Base-by-base conservation (phyloP, 2,888 invertebrate genomes). In the Andricus curvator region DNA sequence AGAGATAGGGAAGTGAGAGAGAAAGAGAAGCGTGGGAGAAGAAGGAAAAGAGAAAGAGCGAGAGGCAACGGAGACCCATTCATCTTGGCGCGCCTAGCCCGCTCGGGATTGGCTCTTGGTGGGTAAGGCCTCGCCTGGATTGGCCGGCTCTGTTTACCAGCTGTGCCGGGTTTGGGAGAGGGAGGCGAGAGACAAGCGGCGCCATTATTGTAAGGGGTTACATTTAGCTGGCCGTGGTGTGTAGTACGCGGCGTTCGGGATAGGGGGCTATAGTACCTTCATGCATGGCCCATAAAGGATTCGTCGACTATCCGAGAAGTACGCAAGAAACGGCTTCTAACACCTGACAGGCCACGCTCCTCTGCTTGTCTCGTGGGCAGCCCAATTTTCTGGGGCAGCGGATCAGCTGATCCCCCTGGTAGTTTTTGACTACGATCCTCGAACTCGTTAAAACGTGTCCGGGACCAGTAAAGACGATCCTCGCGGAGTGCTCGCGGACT, bases 201-300 rank as follows among this genome's bases (percentile, higher is more conserved):
- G 93, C 93, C 93, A 93, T 93, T 93, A 93, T 93, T 93, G 93
- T 93, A 93, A 93, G 93, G 93, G 93, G 93, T 93, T 93, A 93
- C 93, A 92, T 91, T 90, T 92, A 92, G 92, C 92, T 91, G 91
- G 92, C 91, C 93, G 93, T 93, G 93, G 93, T 89, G 85, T 85
- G 85, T 94, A 94, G 94, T 94, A 94, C 94, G 94, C 93, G 93
- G 93, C 94, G 94, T 94, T 95, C 95, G 95, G 96, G 95, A 95
- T 96, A 95, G 96, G 95, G 96, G 96, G 96, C 96, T 95, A 96
- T 96, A 96, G 96, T 96, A 95, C 95, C 95, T 94, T 96, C 96
- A 96, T 96, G 96, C 96, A 96, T 96, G 96, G 96, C 95, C 95
- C 96, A 96, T 96, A 96, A 96, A 96, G 96, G 96, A 96, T 96